Evolutionary conservation across 2,888 invertebrate genomes (phyloP), one percentile per base, ranked within the genome.

Genomic region (Eristalis tenax): DNA sequence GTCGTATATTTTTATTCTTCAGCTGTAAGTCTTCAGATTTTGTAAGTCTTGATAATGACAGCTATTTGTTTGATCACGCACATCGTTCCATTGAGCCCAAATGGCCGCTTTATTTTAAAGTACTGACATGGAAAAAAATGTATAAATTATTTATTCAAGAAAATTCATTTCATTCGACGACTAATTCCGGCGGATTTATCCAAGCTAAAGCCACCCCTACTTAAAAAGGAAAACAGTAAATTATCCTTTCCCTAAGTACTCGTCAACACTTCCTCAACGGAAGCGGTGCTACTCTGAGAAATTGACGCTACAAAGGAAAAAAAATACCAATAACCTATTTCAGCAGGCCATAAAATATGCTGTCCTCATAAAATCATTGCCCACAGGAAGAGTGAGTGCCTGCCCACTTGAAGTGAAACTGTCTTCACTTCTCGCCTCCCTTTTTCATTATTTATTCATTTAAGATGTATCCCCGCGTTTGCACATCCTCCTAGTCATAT

Each of bases 271-370:
- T 68, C 73, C 61, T 74, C 50, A 74, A 63, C 68, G 18, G 61
- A 68, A 35, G n/a, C 80, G 40, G 38, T 75, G 40, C 32, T 70
- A 65, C 64, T 26, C 23, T 23, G n/a, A 69, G 26, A 65, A 75
- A 75, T 69, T 69, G 26, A 38, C 40, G 63, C 64, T 68, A 15
- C n/a, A 50, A 69, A 59, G 22, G 65, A 43, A 43, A 70, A 1
- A 35, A 81, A 81, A 65, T 59, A 32, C 64, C 70, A 76, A 76
- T 82, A 76, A 76, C 75, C 64, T 70, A 64, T 73, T 82, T 69
- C 32, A 65, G 64, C n/a, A 75, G 32, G 28, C 75, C 70, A 68
- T 75, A 70, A 75, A 75, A 75, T 57, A 75, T 69, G 57, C 68
- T 64, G 28, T 70, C 32, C 56, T 69, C 65, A 70, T 75, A 69